Percentiles rank a stretch among this genome's conserved stretches.
These are phyloP conservation scores for Drosophila seguyi DNA, from an alignment of 1,140 invertebrate species.

Conservation along the genomic window DNA sequence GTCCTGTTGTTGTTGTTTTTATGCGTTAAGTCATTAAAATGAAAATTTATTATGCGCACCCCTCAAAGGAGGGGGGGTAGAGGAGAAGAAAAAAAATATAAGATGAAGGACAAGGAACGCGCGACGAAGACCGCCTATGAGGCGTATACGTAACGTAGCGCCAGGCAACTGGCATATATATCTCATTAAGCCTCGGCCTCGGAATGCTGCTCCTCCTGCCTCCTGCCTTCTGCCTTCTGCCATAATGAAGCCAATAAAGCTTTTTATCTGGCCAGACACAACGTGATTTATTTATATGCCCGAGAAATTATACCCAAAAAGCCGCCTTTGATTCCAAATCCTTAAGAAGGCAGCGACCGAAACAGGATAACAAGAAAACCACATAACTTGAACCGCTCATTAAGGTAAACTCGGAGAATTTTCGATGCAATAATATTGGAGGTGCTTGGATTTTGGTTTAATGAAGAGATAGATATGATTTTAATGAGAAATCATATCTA, in stretches of 20 bases:
- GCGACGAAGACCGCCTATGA: conserved; percentile 48
- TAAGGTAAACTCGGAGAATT: conserved; percentile 3
- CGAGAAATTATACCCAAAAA: conserved; percentile 64
- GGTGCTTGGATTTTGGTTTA: background rate
- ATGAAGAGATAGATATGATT: background rate
- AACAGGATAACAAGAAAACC: conserved; percentile 6
- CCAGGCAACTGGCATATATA: conserved; percentile 29
- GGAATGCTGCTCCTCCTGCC: conserved; percentile 25
- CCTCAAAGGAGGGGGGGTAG: background rate
- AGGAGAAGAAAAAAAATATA: background rate
- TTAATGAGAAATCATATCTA: background rate
- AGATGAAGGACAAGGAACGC: conserved; percentile 28
- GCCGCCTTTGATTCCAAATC: conserved; percentile 68
- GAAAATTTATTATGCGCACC: conserved; percentile 80
- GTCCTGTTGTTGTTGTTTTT: conserved; percentile 65
- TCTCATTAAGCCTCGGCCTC: conserved; percentile 67
- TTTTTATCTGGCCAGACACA: conserved; percentile 77
- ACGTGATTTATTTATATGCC: conserved; percentile 77
- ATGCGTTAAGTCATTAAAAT: conserved; percentile 83
- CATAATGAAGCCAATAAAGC: conserved; percentile 82
- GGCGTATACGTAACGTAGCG: conserved; percentile 67
- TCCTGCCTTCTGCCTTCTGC: conserved; percentile 19
- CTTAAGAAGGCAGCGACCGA: conserved; percentile 8
- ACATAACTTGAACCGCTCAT: conserved; percentile 25
- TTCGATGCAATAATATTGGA: background rate